Evolutionary conservation across 2,888 invertebrate species (phyloP), one percentile per base, ranked within the genome.

Genomic region (Phasia obesa): DNA sequence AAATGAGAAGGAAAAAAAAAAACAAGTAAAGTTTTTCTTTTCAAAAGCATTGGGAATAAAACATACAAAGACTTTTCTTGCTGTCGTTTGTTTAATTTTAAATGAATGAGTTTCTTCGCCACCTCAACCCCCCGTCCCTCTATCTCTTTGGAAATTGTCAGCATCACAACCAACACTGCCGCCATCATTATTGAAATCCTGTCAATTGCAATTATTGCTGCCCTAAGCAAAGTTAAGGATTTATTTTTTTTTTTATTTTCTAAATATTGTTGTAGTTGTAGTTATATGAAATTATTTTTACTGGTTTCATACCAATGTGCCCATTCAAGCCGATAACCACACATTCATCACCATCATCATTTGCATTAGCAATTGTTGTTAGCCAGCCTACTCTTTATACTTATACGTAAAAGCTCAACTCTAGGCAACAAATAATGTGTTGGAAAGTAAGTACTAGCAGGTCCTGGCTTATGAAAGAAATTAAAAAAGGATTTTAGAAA

Each of bases 121-220:
- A 11, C 6, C n/a, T n/a, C n/a, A n/a, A n/a, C n/a, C n/a, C n/a
- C n/a, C n/a, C n/a, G n/a, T n/a, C n/a, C n/a, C n/a, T n/a, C n/a
- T n/a, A n/a, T n/a, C n/a, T n/a, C n/a, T 42, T 0, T 42, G 7
- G 9, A 17, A 3, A 27, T 27, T 15, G 21, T 69, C 55, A 69
- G 6, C 44, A 23, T 21, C 38, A 38, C 25, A 31, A 65, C 27
- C 25, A 55, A 47, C 21, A 55, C 44, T 31, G 42, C 42, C 44
- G 21, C 70, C 65, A 55, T 59, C 74, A 53, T 59, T 73, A 81
- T 82, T 82, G 71, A 84, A 74, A 80, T 88, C 87, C 88, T 89
- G 88, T 89, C 88, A 89, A 86, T 89, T 89, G 90, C 88, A 89
- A 88, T 89, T 89, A 88, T 87, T 87, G 86, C 86, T 87, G 78